Evolutionary conservation across 2,888 invertebrate genomes (phyloP), one percentile per base, ranked within the genome.

Genomic region (Isoperla grammatica): DNA sequence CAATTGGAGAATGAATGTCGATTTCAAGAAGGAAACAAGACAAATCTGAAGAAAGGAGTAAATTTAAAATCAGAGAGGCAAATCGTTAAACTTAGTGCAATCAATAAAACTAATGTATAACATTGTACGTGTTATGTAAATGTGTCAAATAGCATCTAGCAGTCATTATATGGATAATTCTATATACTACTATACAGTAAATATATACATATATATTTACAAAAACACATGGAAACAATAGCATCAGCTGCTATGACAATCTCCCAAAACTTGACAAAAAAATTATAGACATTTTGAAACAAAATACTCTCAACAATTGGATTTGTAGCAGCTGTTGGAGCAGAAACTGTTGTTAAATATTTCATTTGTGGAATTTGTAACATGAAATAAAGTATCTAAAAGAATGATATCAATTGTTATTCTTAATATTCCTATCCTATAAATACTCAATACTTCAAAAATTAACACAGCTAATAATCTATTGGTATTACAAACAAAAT

Each of bases 211-310:
- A 39, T 53, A 53, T 53, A 53, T 53, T 53, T 39, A 53, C 53
- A 53, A 53, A 19, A 45, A 15, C 19, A 53, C 37, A 39, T 13
- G 53, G 20, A 39, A 53, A 53, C 59, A 46, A 57, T 62, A 62
- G 62, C 62, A 62, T 57, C 63, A 63, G 63, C 63, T 63, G 63
- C 29, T 29, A 29, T 63, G 63, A 63, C 63, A 63, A 63, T 63
- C 63, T 59, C 61, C 59, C 54, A 22, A 39, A 39, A 42, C 55
- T 40, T 53, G 53, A 53, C 37, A 15, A 37, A 53, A 50, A 37
- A 53, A 15, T 15, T 53, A 20, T 23, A 49, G 29, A 49, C 15
- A n/a, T 29, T 29, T n/a, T 2, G 29, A 15, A 49, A 23, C 5
- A 29, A 29, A 29, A 29, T 29, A 29, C 37, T 53, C 53, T 53